Conservation (phyloP, 2,888 invertebrate species). For the Dusona sp. region DNA sequence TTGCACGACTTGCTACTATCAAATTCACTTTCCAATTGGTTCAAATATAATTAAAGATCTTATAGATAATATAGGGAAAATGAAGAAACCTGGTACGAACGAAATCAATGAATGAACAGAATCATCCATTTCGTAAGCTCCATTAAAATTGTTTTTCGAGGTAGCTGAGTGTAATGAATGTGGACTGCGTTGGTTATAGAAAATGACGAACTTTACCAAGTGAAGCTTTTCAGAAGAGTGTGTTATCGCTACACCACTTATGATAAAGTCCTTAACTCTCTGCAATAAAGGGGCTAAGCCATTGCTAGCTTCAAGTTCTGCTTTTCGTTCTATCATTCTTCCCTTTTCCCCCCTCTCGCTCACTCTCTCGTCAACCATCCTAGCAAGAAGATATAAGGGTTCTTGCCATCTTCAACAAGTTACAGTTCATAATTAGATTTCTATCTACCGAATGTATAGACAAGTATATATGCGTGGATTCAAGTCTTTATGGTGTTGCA, state of each 20-base stretch:
- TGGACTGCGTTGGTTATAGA: not conserved
- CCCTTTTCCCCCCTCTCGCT: not conserved
- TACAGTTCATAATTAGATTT: conserved; percentile 60
- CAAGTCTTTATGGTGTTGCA: conserved; percentile 23
- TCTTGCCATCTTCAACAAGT: conserved; percentile 49
- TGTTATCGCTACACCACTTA: conserved; percentile 1
- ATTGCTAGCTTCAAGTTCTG: conserved; percentile 27
- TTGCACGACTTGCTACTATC: no score
- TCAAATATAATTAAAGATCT: no score
- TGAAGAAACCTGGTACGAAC: not conserved
- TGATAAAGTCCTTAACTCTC: conserved; percentile 3
- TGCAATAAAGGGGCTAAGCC: conserved; percentile 3
- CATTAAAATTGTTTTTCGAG: not conserved
- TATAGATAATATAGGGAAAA: not conserved
- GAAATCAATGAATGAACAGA: not conserved
- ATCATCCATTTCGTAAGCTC: not conserved
- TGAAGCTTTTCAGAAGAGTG: not conserved
- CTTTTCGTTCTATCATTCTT: conserved; percentile 16
- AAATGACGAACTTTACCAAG: not conserved
- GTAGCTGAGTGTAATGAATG: not conserved
- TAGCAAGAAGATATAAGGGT: conserved; percentile 17
- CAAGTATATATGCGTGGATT: not conserved
- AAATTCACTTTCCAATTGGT: no score
- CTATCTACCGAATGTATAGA: conserved; percentile 30
- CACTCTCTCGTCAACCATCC: not conserved